Percentiles rank a stretch among this genome's conserved stretches.
phyloP scores from a whole-genome alignment of 1,140 invertebrate genomes.

The Nautilus pompilius region DNA sequence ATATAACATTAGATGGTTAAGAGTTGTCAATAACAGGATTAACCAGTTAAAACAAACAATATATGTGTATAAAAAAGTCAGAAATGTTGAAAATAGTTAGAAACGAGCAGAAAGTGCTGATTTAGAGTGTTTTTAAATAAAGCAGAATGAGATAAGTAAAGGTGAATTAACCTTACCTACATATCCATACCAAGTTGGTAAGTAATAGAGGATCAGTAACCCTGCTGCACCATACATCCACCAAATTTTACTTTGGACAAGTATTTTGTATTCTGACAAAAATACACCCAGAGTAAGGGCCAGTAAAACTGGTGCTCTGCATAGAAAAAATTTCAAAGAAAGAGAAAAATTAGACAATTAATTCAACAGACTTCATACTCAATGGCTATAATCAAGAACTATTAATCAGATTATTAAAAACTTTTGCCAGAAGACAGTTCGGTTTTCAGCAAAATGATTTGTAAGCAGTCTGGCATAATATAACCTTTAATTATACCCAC shows the following conservation, averaged over 20 bases:
- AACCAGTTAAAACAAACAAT: not conserved
- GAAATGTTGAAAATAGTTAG: not conserved
- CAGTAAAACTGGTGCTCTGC: conserved; percentile 9
- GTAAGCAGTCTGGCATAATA: too few relatives aligned
- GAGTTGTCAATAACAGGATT: not conserved
- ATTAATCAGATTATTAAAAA: too few relatives aligned
- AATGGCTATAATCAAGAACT: not conserved
- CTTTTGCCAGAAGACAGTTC: too few relatives aligned
- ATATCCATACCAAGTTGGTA: conserved; percentile 40
- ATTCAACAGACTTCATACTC: not conserved
- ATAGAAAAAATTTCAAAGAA: conserved; percentile 1
- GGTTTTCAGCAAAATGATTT: too few relatives aligned
- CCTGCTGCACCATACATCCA: conserved; percentile 32
- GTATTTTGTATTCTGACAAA: not conserved
- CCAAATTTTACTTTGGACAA: conserved; percentile 17
- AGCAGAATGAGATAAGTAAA: too few relatives aligned
- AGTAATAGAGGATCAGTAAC: conserved; percentile 35
- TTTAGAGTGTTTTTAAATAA: too few relatives aligned
- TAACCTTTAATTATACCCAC: too few relatives aligned
- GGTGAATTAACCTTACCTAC: conserved; percentile 27
- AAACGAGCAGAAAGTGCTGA: too few relatives aligned
- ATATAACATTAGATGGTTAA: too few relatives aligned
- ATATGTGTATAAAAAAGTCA: too few relatives aligned
- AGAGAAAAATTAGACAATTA: too few relatives aligned
- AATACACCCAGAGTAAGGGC: not conserved